Evolutionary conservation across 92 coral and sea anemone genomes (phyloP), one percentile per base, ranked within the genome.

Genomic region (Palythoa heliodiscus): DNA sequence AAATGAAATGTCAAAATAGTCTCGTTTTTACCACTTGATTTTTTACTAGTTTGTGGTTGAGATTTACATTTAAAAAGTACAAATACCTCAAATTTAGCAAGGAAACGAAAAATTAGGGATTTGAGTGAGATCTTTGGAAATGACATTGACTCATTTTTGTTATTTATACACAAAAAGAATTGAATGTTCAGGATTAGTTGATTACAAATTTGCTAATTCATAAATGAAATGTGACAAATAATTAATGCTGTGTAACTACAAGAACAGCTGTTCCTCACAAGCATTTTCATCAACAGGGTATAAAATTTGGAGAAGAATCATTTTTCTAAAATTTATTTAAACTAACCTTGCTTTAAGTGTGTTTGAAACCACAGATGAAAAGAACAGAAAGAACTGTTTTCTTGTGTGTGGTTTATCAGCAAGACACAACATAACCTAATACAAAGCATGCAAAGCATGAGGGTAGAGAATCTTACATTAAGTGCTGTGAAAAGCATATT

Each of bases 201-300:
- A 77, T 77, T 37, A 64, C 29, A 79, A 79, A 79, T 43, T 66
- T 71, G 61, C 83, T 63, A 61, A 64, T 61, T 63, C 83, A 78
- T 60, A 78, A 78, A 47, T 52, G 55, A 78, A 60, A 39, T 79
- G 83, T 64, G 55, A 64, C 72, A 63, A 79, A 80, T 66, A 64
- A 66, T 64, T 80, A 80, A 80, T 64, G 37, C 43, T 66, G 73
- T 66, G 40, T 11, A 68, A 66, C 47, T 66, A 13, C 17, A 13
- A 25, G 43, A 80, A 64, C 84, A 64, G 84, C 84, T 80, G 84
- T 43, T 48, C 17, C 40, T 35, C 16, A 22, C 14, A 25, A 25
- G 75, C 12, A 67, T 80, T 22, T 80, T 80, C 47, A 50, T 52
- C 50, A 48, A 15, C 17, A 40, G 24, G 5, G 70, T 17, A 40